phyloP scores from a whole-genome alignment of 2,888 invertebrate genomes.

The Globia sparganii region DNA sequence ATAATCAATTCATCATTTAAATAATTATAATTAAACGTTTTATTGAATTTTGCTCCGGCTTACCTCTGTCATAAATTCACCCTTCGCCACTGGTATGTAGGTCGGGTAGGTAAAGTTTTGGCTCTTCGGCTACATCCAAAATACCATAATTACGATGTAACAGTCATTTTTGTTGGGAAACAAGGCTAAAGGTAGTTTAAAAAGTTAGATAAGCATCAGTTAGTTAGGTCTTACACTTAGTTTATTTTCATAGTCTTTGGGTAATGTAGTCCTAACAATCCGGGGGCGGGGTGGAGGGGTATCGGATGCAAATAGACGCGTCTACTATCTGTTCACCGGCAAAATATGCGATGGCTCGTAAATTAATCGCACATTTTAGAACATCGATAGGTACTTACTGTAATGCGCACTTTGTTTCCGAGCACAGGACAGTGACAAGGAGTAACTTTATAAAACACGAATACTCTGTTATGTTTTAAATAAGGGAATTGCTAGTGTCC shows the following conservation, averaged over 20 bases:
- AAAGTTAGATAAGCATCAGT: too few relatives aligned
- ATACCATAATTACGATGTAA: not conserved
- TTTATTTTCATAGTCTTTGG: slow-evolving; percentile 45
- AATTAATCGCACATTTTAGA: slow-evolving; percentile 18
- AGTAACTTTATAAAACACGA: not conserved
- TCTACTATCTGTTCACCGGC: slow-evolving; percentile 11
- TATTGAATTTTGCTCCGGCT: too few relatives aligned
- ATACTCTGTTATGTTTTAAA: not conserved
- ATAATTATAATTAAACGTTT: too few relatives aligned
- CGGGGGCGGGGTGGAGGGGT: slow-evolving; percentile 2
- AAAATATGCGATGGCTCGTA: slow-evolving; percentile 9
- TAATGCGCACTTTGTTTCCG: not conserved
- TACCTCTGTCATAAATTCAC: too few relatives aligned
- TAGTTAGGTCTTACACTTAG: too few relatives aligned
- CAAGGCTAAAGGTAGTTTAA: not conserved
- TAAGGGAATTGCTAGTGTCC: not conserved
- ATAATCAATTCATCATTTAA: too few relatives aligned
- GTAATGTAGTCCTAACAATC: slow-evolving; percentile 14
- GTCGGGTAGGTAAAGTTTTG: not conserved
- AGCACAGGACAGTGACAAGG: not conserved
- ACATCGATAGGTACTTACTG: not conserved
- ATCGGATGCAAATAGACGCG: slow-evolving; percentile 45
- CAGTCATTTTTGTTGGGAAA: not conserved
- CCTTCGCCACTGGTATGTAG: too few relatives aligned
- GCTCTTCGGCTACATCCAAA: not conserved